Evolutionary conservation across 1,140 invertebrate genomes (phyloP).

Genomic region (Eulimnadia texana): DNA sequence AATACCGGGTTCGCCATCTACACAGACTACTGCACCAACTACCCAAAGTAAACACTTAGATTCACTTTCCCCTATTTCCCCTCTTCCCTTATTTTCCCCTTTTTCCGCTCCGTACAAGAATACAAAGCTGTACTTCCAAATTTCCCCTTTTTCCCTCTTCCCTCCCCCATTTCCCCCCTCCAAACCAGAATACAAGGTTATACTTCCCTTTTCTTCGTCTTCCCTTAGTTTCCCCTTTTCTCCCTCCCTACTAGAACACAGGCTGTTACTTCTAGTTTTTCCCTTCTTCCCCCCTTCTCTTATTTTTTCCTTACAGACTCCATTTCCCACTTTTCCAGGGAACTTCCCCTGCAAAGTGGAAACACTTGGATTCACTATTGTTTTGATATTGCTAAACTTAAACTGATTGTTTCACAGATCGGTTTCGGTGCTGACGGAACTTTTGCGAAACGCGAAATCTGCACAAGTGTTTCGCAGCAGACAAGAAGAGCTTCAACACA

Average conservation of each 20-base stretch:
- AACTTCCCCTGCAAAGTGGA: background rate
- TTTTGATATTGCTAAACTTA: slow-evolving; percentile 20
- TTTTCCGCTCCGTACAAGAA: background rate
- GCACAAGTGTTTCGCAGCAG: slow-evolving; percentile 61
- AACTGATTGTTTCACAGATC: slow-evolving; percentile 38
- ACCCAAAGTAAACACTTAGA: slow-evolving; percentile 42
- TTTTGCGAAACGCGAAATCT: slow-evolving; percentile 61
- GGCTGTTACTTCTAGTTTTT: too few species aligned
- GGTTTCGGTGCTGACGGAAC: slow-evolving; percentile 66
- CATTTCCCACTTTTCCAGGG: too few species aligned
- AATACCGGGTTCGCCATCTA: slow-evolving; percentile 85
- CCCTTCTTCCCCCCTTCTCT: too few species aligned
- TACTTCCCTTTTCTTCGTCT: too few species aligned
- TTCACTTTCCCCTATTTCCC: background rate
- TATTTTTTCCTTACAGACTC: too few species aligned
- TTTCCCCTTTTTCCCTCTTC: too few species aligned
- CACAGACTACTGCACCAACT: slow-evolving; percentile 82
- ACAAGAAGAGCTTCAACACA: slow-evolving; percentile 61
- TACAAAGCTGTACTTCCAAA: too few species aligned
- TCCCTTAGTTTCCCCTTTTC: too few species aligned
- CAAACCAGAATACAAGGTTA: too few species aligned
- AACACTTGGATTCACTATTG: background rate
- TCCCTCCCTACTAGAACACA: too few species aligned
- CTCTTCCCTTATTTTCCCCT: background rate
- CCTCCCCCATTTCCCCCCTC: too few species aligned